Conservation (phyloP, 2,797 vertebrate species). For the Prionace glauca region DNA sequence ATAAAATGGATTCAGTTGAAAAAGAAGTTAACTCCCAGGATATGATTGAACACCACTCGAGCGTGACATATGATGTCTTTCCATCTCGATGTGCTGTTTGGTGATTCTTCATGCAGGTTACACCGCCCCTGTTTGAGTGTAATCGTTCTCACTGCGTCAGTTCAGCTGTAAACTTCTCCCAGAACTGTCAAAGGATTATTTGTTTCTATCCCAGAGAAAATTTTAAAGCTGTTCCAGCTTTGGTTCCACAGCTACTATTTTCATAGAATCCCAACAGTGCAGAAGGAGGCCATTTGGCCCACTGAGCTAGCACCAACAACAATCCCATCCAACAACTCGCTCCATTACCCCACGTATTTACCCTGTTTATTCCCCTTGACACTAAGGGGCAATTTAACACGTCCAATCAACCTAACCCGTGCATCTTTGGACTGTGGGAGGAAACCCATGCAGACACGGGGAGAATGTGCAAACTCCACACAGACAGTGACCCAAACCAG, state of each 20-base stretch:
- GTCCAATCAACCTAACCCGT: no score
- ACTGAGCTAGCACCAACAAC: no score
- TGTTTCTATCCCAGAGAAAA: not conserved
- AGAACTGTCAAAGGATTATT: not conserved
- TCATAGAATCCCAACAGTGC: no score
- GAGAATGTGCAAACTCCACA: no score
- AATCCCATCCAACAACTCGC: no score
- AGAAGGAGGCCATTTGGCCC: no score
- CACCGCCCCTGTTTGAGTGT: not conserved
- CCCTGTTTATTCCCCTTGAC: no score
- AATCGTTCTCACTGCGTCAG: not conserved
- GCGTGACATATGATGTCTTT: not conserved
- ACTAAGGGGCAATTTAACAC: no score
- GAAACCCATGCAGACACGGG: no score
- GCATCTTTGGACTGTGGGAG: no score
- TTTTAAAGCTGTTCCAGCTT: not conserved
- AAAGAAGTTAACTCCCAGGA: not conserved
- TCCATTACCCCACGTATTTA: no score
- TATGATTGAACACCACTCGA: not conserved
- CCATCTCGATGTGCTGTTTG: not conserved
- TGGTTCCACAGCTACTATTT: not conserved
- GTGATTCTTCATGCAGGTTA: not conserved
- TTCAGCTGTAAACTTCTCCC: not conserved
- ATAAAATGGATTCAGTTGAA: not conserved
- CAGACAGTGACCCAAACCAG: no score